These are phyloP conservation scores for Hippocampus zosterae DNA, from an alignment of 2,113 vertebrate genomes.

Conservation along the genomic window DNA sequence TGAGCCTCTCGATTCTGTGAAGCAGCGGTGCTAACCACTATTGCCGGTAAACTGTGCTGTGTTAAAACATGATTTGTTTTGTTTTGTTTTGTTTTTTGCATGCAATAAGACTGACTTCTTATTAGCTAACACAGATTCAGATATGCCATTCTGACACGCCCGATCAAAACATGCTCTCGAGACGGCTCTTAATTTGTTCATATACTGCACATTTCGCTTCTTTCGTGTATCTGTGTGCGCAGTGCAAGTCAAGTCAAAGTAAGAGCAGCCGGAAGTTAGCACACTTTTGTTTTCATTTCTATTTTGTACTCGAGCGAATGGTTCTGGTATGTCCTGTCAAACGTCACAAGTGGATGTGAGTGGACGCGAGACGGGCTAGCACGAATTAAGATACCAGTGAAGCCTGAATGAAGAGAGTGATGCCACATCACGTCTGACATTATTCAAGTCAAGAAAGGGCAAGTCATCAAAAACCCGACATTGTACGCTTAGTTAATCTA, in stretches of 20 bases:
- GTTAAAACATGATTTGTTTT: not conserved
- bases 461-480: not conserved
- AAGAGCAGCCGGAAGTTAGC: not conserved
- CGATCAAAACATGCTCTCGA: not conserved
- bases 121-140: not conserved
- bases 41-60: not conserved
- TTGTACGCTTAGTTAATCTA: not conserved
- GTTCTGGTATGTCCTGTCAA: not conserved
- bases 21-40: no score
- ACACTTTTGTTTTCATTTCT: not conserved
- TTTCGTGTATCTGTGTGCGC: not conserved
- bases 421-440: not conserved
- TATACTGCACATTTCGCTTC: not conserved
- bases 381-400: conserved; percentile 10
- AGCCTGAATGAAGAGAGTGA: not conserved
- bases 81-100: not conserved
- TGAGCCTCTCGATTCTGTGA: not conserved
- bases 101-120: not conserved
- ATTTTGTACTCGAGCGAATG: not conserved
- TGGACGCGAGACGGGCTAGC: conserved; percentile 36
- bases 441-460: not conserved
- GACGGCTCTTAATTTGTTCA: not conserved
- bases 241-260: not conserved
- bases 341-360: not conserved
- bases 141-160: not conserved